A percentile compares a stretch with the other conserved stretches of the same genome.
These are phyloP conservation scores for Garra rufa DNA, from an alignment of 2,113 vertebrate genomes.

Conservation along the genomic window DNA sequence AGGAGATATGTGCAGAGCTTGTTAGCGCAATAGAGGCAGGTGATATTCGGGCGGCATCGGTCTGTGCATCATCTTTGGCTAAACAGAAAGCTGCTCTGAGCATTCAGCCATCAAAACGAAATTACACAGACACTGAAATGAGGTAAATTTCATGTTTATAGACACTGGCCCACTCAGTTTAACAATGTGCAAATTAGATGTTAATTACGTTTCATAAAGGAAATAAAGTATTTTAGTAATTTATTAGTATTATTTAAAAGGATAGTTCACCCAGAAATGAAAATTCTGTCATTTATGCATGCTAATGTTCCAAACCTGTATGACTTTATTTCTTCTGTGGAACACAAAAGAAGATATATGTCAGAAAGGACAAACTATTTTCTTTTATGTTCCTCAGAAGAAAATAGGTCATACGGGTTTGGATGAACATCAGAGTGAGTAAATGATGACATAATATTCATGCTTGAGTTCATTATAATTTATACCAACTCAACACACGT, in stretches of 20 bases:
- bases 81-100: constrained; percentile 75
- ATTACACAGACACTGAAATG: constrained; percentile 81
- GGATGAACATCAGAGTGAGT: background rate
- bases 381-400: background rate
- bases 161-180: background rate
- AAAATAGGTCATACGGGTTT: background rate
- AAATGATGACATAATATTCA: background rate
- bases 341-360: background rate
- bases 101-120: constrained; percentile 78
- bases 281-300: background rate
- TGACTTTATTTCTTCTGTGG: background rate
- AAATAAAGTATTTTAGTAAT: background rate
- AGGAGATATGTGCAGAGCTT: constrained; percentile 81
- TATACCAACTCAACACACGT: background rate
- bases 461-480: background rate
- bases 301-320: background rate
- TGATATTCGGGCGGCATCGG: constrained; percentile 76
- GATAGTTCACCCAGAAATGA: background rate
- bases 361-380: background rate
- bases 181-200: background rate
- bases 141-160: constrained; percentile 69
- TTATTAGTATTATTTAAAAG: background rate
- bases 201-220: background rate
- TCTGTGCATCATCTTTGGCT: constrained; percentile 78
- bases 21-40: constrained; percentile 80